phyloP scores from a whole-genome alignment of 2,888 invertebrate species.

The Cerastis leucographa region DNA sequence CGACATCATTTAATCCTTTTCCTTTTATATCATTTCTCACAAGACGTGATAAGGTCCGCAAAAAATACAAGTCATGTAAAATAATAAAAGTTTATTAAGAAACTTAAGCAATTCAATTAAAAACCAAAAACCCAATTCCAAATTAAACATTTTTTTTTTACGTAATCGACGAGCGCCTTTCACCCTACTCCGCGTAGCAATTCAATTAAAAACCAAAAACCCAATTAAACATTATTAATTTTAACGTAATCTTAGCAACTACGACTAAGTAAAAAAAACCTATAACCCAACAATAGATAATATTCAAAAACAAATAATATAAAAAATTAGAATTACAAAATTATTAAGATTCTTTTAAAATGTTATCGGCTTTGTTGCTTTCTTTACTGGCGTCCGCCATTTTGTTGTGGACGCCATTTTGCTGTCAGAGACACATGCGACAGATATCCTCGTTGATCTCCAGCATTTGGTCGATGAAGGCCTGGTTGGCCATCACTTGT shows the following conservation, averaged over 20 bases:
- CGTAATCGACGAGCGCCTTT: too few species aligned
- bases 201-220: slow-evolving; percentile 56
- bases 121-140: slow-evolving; percentile 59
- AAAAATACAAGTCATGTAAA: slow-evolving; percentile 49
- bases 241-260: slow-evolving; percentile 60
- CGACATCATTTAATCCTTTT: too few species aligned
- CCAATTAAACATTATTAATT: slow-evolving; percentile 54
- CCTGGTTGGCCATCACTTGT: slow-evolving; percentile 92
- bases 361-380: slow-evolving; percentile 54
- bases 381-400: slow-evolving; percentile 71
- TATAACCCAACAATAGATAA: slow-evolving; percentile 59
- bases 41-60: not conserved
- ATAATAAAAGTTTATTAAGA: slow-evolving; percentile 59
- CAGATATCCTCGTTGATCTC: slow-evolving; percentile 95
- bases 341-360: slow-evolving; percentile 51
- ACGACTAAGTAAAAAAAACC: slow-evolving; percentile 60
- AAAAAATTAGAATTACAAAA: slow-evolving; percentile 61
- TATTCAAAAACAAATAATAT: slow-evolving; percentile 62
- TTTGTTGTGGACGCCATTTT: slow-evolving; percentile 74
- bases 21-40: too few species aligned
- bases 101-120: slow-evolving; percentile 56
- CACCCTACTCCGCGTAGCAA: too few species aligned
- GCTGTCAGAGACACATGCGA: slow-evolving; percentile 92
- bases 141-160: slow-evolving; percentile 56
- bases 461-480: slow-evolving; percentile 94